These are phyloP conservation scores for Myotis findleyi DNA, from an alignment of 2,797 vertebrate species.

Conservation along the genomic window DNA sequence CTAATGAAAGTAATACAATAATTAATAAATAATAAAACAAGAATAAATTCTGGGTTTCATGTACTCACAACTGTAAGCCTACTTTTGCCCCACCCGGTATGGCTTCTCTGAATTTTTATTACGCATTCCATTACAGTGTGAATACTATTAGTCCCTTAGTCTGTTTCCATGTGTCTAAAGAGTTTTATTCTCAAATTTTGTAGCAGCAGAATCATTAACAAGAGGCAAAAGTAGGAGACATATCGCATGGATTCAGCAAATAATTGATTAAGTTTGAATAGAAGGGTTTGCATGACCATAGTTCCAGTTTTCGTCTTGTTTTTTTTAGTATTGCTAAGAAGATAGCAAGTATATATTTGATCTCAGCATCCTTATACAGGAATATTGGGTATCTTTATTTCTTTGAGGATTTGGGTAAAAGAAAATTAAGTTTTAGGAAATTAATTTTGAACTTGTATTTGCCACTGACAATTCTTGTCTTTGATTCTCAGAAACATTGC, in stretches of 20 bases:
- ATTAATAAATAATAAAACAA: too few relatives aligned
- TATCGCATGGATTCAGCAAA: neutral
- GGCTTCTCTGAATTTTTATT: conserved; percentile 1
- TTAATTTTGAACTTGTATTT: conserved; percentile 3
- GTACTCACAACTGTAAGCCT: too few relatives aligned
- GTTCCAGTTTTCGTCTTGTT: neutral
- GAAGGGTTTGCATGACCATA: neutral
- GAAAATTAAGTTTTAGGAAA: conserved; percentile 32
- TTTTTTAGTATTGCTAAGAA: conserved; percentile 5
- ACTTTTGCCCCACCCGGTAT: neutral
- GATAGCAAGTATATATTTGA: neutral
- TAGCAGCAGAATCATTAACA: conserved; percentile 26
- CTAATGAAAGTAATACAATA: too few relatives aligned
- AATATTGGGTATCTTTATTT: neutral
- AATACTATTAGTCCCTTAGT: neutral
- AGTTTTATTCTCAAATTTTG: conserved; percentile 13
- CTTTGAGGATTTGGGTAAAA: conserved; percentile 51
- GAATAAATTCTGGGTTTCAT: too few relatives aligned
- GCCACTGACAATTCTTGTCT: conserved; percentile 51
- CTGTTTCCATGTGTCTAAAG: neutral
- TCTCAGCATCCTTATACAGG: neutral
- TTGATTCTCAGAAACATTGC: conserved; percentile 89
- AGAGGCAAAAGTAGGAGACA: neutral
- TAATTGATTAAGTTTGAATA: conserved; percentile 3
- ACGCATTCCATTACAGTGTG: neutral